These are phyloP conservation scores for Tokudaia muenninki DNA, from an alignment of 2,797 vertebrate species.

Conservation along the genomic window DNA sequence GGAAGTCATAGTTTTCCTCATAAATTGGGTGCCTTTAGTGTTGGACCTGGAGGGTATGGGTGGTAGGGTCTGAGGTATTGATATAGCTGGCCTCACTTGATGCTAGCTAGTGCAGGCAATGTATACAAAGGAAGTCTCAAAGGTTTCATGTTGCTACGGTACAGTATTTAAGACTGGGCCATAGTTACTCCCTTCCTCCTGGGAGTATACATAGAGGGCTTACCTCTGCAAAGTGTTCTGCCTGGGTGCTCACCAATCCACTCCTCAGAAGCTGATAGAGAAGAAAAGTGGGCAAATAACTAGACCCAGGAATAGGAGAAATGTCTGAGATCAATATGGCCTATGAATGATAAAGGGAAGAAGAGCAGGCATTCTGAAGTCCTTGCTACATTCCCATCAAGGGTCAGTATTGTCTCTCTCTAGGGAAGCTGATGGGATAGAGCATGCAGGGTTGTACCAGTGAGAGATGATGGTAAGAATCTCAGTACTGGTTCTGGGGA, in stretches of 20 bases:
- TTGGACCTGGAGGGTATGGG: not conserved
- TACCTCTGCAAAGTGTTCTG: not conserved
- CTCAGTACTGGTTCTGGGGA: not conserved
- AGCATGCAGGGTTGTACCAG: not conserved
- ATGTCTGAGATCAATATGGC: not conserved
- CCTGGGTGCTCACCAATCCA: not conserved
- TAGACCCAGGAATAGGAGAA: not conserved
- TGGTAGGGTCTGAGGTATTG: not conserved
- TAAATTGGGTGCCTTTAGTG: not conserved
- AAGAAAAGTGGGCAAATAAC: not conserved
- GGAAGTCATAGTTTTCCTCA: not conserved
- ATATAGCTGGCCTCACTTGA: not conserved
- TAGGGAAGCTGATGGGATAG: not conserved
- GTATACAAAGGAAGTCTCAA: not conserved
- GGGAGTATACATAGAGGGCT: not conserved
- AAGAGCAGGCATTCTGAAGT: not conserved
- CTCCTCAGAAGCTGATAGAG: not conserved
- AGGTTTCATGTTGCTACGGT: not conserved
- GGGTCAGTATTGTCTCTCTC: not conserved
- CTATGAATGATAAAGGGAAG: not conserved
- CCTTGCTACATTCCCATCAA: not conserved
- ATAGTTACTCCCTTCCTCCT: accelerated
- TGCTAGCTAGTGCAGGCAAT: not conserved
- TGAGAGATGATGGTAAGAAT: not conserved
- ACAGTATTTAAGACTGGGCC: not conserved